Percentiles rank a stretch among this genome's conserved stretches.
phyloP scores from a whole-genome alignment of 2,113 vertebrate genomes.

The Rhynchomys soricoides region DNA sequence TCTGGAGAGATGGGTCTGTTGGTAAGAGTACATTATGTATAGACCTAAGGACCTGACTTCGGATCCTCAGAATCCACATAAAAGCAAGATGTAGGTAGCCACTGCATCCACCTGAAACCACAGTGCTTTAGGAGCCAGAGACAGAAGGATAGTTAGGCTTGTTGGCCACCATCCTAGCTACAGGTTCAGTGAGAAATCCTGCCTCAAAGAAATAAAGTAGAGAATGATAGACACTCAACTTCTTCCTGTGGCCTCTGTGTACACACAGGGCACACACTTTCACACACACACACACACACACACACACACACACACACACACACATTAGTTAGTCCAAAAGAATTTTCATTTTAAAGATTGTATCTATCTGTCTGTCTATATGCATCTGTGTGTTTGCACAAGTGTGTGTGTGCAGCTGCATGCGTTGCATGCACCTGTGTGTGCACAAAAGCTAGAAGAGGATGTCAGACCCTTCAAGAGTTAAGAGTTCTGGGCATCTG shows the following conservation, averaged over 20 bases:
- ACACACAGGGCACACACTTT: not conserved
- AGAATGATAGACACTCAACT: not conserved
- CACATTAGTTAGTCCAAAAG: constrained; percentile 77
- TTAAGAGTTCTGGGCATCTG: not conserved
- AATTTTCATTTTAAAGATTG: not conserved
- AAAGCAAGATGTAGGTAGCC: not conserved
- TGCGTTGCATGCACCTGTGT: not conserved
- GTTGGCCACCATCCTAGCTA: not conserved
- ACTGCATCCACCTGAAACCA: not conserved
- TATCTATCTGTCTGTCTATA: not conserved
- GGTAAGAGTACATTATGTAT: not conserved
- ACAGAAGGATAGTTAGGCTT: not conserved
- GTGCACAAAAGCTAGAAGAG: not conserved
- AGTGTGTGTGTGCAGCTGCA: not conserved
- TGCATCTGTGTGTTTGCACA: not conserved
- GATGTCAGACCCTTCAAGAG: not conserved
- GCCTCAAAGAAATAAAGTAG: not conserved
- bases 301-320: not conserved
- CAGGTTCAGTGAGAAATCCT: not conserved
- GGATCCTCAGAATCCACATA: not conserved
- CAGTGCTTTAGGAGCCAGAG: not conserved
- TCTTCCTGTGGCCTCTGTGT: not conserved
- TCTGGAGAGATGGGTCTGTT: not conserved
- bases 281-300: not conserved
- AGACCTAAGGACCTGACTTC: not conserved